These are phyloP conservation scores for Cylloceria caligata DNA, from an alignment of 2,888 invertebrate species.

Conservation along the genomic window DNA sequence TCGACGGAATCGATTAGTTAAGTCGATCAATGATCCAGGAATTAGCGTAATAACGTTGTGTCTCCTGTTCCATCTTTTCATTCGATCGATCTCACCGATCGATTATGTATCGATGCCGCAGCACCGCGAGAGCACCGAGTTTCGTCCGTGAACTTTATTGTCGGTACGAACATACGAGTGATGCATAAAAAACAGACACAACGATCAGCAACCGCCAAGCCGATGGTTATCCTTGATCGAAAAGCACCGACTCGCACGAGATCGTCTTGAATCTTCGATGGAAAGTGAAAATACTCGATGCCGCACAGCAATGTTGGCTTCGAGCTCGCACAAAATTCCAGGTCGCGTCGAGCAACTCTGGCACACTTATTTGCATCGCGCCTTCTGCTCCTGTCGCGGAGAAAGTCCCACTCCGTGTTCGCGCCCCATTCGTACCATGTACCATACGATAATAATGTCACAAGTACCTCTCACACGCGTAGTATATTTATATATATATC, in stretches of 20 bases:
- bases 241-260: conserved; percentile 41
- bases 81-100: background rate
- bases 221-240: conserved; percentile 58
- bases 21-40: too few species aligned
- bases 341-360: conserved; percentile 70
- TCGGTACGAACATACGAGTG: background rate
- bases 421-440: conserved; percentile 25
- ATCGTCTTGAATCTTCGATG: conserved; percentile 66
- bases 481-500: conserved; percentile 13
- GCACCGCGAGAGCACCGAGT: background rate
- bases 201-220: conserved; percentile 1
- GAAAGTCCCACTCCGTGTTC: conserved; percentile 69
- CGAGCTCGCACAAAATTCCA: conserved; percentile 62
- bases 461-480: conserved; percentile 5
- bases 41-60: too few species aligned
- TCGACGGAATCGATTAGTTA: background rate
- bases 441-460: conserved; percentile 14
- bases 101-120: background rate
- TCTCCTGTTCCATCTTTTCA: too few species aligned
- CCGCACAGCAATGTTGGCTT: conserved; percentile 23
- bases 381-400: conserved; percentile 65
- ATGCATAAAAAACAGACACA: conserved; percentile 26
- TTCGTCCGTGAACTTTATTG: conserved; percentile 32
- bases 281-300: conserved; percentile 76
- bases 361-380: conserved; percentile 79